phyloP scores from a whole-genome alignment of 2,113 vertebrate species.

The Crotalus tigris region DNA sequence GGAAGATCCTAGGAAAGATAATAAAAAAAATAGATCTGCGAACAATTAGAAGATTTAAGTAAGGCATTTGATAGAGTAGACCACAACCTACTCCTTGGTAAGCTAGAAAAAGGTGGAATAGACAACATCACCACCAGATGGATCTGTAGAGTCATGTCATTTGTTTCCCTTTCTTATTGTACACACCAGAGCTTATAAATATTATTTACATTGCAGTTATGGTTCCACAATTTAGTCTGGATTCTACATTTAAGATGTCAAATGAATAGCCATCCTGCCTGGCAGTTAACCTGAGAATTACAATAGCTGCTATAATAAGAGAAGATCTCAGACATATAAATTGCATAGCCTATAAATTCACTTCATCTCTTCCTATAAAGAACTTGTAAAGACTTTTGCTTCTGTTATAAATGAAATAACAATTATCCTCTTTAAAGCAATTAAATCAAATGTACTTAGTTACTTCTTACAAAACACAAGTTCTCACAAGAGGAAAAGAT shows the following conservation, averaged over 20 bases:
- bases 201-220: background rate
- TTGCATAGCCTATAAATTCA: background rate
- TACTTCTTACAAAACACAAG: background rate
- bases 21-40: too few species aligned
- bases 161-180: background rate
- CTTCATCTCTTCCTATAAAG: constrained; percentile 11
- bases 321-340: constrained; percentile 17
- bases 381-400: background rate
- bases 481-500: background rate
- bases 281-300: constrained; percentile 27
- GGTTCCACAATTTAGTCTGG: constrained; percentile 14
- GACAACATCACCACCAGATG: too few species aligned
- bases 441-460: constrained; percentile 1
- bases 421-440: background rate
- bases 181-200: constrained; percentile 7
- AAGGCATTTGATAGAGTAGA: too few species aligned
- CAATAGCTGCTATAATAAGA: constrained; percentile 5
- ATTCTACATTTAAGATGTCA: constrained; percentile 2
- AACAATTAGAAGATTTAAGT: too few species aligned
- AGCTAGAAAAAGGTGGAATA: too few species aligned
- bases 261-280: constrained; percentile 9
- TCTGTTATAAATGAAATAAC: constrained; percentile 16
- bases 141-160: background rate
- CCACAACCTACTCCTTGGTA: too few species aligned
- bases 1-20: too few species aligned